Evolutionary conservation across 2,797 vertebrate genomes (phyloP), one percentile per base, ranked within the genome.

Genomic region (Halcyon leucocephala): DNA sequence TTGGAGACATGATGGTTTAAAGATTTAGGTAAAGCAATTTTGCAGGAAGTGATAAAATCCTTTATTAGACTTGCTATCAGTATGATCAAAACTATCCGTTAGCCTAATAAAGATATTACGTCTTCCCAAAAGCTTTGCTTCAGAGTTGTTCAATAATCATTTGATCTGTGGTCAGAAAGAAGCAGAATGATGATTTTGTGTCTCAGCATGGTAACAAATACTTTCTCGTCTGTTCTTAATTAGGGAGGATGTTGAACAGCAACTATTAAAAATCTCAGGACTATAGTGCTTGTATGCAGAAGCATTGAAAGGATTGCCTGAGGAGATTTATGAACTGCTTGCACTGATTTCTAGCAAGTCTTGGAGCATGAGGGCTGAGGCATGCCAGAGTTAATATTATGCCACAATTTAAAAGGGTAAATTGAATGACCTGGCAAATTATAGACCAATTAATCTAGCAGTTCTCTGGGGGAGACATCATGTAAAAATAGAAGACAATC

Each of bases 341-440:
- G 21, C 62, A 14, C 85, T 61, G 72, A 69, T 93, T 91, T 89
- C 73, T 82, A 64, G 46, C 77, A 76, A 72, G 26, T 79, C 54
- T 66, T 69, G 46, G 42, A 93, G 61, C 58, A 66, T 26, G 49
- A 91, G 17, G 58, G 29, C 83, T 88, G 77, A 93, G 54, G 15
- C 29, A 66, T 93, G 77, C 77, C 86, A 90, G 49, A 89, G 49
- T 19, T 83, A 91, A 83, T 86, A 82, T 82, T 76, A 49, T 76
- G 44, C 73, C 80, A 83, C 46, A 79, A 41, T 94, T 93, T 81
- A 76, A 91, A 86, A 91, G 80, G 46, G 49, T 95, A 83, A 92
- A 92, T 89, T 2, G 4, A 93, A 79, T 65, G 88, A 93, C 82
- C 90, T 77, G 91, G 65, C n/a, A 84, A 94, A 96, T 95, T 89